Evolutionary conservation across 1,140 invertebrate species (phyloP).

Genomic region (Drosophila repletoides): DNA sequence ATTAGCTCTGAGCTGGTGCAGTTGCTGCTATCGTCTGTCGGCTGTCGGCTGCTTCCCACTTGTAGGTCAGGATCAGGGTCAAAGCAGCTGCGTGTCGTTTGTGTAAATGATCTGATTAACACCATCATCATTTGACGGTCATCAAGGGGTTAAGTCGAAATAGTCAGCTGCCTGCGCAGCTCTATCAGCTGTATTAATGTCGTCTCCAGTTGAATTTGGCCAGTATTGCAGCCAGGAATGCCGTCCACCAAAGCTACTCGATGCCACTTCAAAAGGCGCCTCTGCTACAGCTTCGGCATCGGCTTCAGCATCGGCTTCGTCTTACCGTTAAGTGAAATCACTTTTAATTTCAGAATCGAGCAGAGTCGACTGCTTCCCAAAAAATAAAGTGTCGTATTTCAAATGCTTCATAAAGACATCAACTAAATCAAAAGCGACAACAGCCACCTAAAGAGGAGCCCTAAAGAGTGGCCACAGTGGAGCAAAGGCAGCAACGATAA

Average conservation of each 20-base stretch:
- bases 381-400: slow-evolving; percentile 76
- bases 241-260: slow-evolving; percentile 14
- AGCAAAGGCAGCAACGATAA: slow-evolving; percentile 11
- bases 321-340: slow-evolving; percentile 80
- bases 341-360: slow-evolving; percentile 67
- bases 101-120: slow-evolving; percentile 70
- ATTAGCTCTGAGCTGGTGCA: slow-evolving; percentile 26
- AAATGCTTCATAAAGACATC: slow-evolving; percentile 81
- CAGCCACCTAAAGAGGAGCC: slow-evolving; percentile 58
- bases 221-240: slow-evolving; percentile 31
- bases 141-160: slow-evolving; percentile 63
- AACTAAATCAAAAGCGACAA: slow-evolving; percentile 80
- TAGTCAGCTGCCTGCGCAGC: slow-evolving; percentile 16
- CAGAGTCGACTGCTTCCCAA: slow-evolving; percentile 15
- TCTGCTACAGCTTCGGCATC: neutral
- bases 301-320: slow-evolving; percentile 27
- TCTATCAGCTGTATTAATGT: neutral
- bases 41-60: slow-evolving; percentile 48
- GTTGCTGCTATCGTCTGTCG: too few relatives aligned
- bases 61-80: slow-evolving; percentile 51
- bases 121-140: slow-evolving; percentile 46
- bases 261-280: slow-evolving; percentile 36
- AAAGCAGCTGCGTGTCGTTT: slow-evolving; percentile 61
- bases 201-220: neutral
- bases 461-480: slow-evolving; percentile 12